A percentile compares a stretch with the other conserved stretches of the same genome.
These are phyloP conservation scores for Oxycera nigricornis DNA, from an alignment of 2,888 invertebrate genomes.

Conservation along the genomic window DNA sequence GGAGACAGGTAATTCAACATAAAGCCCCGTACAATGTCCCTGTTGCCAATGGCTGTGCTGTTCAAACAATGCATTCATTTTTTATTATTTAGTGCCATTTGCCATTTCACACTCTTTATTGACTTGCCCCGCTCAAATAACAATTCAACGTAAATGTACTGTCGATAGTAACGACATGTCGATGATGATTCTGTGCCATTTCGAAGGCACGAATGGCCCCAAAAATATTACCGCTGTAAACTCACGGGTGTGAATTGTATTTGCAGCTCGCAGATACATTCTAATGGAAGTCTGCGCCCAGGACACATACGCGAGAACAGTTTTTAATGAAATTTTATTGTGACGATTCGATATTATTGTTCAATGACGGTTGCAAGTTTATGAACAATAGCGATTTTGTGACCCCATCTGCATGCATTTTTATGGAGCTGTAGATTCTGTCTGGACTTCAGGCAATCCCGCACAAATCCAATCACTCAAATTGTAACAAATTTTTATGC, in stretches of 20 bases:
- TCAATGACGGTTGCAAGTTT: conserved; percentile 22
- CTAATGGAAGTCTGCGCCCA: too few relatives aligned
- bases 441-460: neutral
- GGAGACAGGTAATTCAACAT: too few relatives aligned
- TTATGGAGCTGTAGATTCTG: neutral
- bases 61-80: neutral
- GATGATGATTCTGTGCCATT: neutral
- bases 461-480: conserved; percentile 22
- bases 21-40: neutral
- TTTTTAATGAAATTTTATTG: conserved; percentile 30
- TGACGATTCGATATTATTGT: conserved; percentile 26
- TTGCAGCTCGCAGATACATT: too few relatives aligned
- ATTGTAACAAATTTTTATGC: conserved; percentile 21
- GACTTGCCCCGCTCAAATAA: neutral
- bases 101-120: neutral
- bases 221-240: too few relatives aligned
- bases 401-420: neutral
- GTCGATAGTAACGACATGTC: neutral
- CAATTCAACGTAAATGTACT: neutral
- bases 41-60: neutral
- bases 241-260: too few relatives aligned
- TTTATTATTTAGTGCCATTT: neutral
- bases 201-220: neutral
- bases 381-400: conserved; percentile 26
- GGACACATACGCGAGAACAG: too few relatives aligned